Evolutionary conservation across 2,113 vertebrate genomes (phyloP).

Genomic region (Hemiprocne comata): DNA sequence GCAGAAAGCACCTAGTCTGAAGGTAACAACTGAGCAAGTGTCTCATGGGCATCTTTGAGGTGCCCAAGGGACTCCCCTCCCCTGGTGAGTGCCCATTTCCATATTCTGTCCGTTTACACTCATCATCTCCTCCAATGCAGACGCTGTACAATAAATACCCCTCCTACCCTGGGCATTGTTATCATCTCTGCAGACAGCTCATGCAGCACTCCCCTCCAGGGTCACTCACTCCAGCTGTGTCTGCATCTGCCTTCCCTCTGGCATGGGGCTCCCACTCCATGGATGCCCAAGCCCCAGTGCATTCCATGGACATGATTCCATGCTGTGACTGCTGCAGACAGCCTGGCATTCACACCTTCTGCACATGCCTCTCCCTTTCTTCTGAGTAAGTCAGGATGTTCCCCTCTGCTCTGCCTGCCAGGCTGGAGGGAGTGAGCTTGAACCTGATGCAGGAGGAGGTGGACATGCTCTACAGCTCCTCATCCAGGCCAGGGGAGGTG

Average conservation of each 20-base stretch:
- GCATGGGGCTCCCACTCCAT: background rate
- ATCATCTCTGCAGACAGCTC: background rate
- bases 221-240: constrained; percentile 3
- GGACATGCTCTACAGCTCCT: background rate
- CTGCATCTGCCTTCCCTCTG: background rate
- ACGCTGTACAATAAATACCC: constrained; percentile 3
- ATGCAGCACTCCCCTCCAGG: background rate
- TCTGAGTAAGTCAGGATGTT: background rate
- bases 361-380: background rate
- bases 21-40: background rate
- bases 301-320: rapidly evolving
- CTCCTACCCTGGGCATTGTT: background rate
- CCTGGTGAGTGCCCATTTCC: background rate
- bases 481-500: rapidly evolving
- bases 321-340: rapidly evolving
- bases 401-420: background rate
- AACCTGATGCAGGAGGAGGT: background rate
- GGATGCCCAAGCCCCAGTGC: rapidly evolving
- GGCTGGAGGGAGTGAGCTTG: background rate
- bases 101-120: background rate
- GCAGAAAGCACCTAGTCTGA: rapidly evolving
- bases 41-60: background rate
- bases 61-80: background rate
- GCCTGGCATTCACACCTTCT: background rate
- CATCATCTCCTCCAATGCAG: background rate